These are phyloP conservation scores for Pyrrhosoma nymphula DNA, from an alignment of 2,888 invertebrate genomes.

Conservation along the genomic window DNA sequence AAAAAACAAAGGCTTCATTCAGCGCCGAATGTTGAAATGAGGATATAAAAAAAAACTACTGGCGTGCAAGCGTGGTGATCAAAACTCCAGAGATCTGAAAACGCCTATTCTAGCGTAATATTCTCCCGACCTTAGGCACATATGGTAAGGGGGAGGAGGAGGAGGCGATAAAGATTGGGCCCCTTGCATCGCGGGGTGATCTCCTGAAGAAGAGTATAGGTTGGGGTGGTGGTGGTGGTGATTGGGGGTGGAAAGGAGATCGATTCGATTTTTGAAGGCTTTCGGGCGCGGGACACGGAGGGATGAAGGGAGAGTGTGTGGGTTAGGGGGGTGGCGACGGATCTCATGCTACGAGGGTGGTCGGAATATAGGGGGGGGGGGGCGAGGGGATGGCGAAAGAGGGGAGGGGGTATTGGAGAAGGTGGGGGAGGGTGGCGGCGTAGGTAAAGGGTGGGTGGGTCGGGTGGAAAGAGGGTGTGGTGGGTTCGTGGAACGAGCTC, in stretches of 20 bases:
- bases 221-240: too few relatives aligned
- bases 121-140: too few relatives aligned
- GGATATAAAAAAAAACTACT: too few relatives aligned
- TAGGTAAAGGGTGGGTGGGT: neutral
- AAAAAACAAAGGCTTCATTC: too few relatives aligned
- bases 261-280: constrained; percentile 28
- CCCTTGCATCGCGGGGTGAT: neutral
- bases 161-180: too few relatives aligned
- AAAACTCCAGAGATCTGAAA: too few relatives aligned
- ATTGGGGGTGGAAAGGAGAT: too few relatives aligned
- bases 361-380: neutral
- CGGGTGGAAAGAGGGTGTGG: neutral
- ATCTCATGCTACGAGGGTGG: too few relatives aligned
- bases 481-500: neutral
- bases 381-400: neutral
- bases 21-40: too few relatives aligned
- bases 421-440: neutral
- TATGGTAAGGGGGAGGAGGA: too few relatives aligned
- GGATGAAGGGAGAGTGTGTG: neutral
- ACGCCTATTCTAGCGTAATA: too few relatives aligned
- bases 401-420: neutral
- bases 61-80: too few relatives aligned
- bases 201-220: neutral
- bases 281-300: neutral
- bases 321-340: neutral